These are phyloP conservation scores for Phyto melanocephala DNA, from an alignment of 2,888 invertebrate genomes.

Conservation along the genomic window DNA sequence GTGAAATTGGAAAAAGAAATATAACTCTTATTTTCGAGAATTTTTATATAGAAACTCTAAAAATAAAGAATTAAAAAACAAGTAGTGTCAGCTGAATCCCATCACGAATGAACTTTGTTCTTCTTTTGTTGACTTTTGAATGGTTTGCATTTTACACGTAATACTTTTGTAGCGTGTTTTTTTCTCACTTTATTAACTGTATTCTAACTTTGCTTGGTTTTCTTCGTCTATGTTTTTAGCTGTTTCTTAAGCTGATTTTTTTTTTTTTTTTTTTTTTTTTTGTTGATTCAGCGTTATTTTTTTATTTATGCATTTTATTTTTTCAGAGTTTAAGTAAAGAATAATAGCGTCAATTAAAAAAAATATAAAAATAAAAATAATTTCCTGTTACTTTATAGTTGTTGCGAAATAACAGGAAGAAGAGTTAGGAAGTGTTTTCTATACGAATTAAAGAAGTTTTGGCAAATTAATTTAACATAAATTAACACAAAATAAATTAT, in stretches of 20 bases:
- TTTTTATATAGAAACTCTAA: background rate
- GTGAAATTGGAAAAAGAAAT: no score
- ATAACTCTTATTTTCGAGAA: no score
- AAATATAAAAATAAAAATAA: constrained; percentile 48
- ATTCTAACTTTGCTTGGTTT: background rate
- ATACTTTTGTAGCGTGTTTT: constrained; percentile 33
- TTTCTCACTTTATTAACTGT: background rate
- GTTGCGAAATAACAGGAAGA: constrained; percentile 16
- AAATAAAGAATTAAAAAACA: background rate
- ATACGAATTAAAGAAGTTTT: constrained; percentile 1
- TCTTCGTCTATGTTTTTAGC: background rate
- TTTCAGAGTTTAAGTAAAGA: background rate
- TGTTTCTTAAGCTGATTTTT: background rate
- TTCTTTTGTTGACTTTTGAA: constrained; percentile 26
- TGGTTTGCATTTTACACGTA: constrained; percentile 56
- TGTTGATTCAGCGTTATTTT: constrained; percentile 27
- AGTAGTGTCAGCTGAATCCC: background rate
- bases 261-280: background rate
- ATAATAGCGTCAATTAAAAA: constrained; percentile 7
- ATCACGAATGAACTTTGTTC: constrained; percentile 28
- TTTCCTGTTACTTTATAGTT: constrained; percentile 51
- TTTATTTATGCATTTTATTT: background rate
- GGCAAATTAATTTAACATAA: constrained; percentile 17
- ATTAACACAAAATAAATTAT: constrained; percentile 14
- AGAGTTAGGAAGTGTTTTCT: constrained; percentile 35